phyloP scores from a whole-genome alignment of 2,888 invertebrate genomes.

The Himalopsyche anomala region DNA sequence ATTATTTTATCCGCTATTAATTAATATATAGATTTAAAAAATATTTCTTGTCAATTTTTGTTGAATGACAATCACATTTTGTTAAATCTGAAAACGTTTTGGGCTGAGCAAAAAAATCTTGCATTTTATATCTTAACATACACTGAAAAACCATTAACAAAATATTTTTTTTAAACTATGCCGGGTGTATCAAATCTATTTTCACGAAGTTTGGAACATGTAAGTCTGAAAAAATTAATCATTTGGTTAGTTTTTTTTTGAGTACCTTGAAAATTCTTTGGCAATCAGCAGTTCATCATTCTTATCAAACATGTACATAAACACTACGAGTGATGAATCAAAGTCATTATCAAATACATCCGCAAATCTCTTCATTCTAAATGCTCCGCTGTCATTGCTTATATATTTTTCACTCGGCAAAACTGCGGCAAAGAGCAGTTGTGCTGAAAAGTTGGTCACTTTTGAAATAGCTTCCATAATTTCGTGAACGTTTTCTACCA shows the following conservation, averaged over 20 bases:
- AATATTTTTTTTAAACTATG: no score
- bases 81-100: no score
- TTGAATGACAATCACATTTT: no score
- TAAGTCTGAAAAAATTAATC: no score
- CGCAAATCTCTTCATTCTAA: not conserved
- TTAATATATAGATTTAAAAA: no score
- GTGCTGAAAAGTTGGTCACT: constrained; percentile 72
- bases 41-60: no score
- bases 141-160: no score
- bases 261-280: constrained; percentile 41
- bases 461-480: constrained; percentile 70
- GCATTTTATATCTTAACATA: no score
- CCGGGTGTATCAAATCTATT: no score
- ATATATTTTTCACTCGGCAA: constrained; percentile 68
- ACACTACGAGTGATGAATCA: constrained; percentile 64
- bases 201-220: no score
- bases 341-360: constrained; percentile 55
- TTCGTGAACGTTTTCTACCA: constrained; percentile 71
- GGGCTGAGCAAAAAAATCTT: no score
- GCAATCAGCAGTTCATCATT: constrained; percentile 48
- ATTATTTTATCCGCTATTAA: no score
- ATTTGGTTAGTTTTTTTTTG: not conserved
- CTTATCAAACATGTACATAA: constrained; percentile 66
- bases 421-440: constrained; percentile 71
- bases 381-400: constrained; percentile 29